Percentiles rank a stretch among this genome's conserved stretches.
Conservation (phyloP, 2,797 vertebrate genomes). For the Acropternis orthonyx region DNA sequence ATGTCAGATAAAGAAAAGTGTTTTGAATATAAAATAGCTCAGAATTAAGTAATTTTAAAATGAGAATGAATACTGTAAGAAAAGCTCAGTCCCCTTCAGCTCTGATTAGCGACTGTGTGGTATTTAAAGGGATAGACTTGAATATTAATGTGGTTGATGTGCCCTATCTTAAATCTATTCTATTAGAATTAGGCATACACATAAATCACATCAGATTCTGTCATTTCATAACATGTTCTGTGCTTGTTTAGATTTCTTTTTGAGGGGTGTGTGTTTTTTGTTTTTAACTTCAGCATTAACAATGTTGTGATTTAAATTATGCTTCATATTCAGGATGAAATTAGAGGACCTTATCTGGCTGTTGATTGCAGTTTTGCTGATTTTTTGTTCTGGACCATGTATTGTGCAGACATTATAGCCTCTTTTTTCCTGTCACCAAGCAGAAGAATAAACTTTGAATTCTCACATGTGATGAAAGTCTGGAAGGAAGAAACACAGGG, state of each 20-base stretch:
- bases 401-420: neutral
- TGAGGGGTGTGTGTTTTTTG: neutral
- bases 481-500: neutral
- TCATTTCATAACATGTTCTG: neutral
- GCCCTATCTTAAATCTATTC: neutral
- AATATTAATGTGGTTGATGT: slow-evolving; percentile 45
- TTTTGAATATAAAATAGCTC: slow-evolving; percentile 51
- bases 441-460: neutral
- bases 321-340: neutral
- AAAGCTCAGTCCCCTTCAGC: slow-evolving; percentile 40
- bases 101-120: slow-evolving; percentile 38
- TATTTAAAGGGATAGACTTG: slow-evolving; percentile 29
- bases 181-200: neutral
- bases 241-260: neutral
- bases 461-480: neutral
- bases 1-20: slow-evolving; percentile 36
- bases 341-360: neutral
- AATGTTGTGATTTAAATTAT: neutral
- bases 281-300: neutral
- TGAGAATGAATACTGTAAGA: slow-evolving; percentile 21
- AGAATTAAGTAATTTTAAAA: slow-evolving; percentile 56
- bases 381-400: neutral
- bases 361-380: neutral
- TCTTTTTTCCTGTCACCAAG: neutral
- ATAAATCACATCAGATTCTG: neutral